Conservation (phyloP, 2,113 vertebrate genomes). For the Butastur rufipennis region DNA sequence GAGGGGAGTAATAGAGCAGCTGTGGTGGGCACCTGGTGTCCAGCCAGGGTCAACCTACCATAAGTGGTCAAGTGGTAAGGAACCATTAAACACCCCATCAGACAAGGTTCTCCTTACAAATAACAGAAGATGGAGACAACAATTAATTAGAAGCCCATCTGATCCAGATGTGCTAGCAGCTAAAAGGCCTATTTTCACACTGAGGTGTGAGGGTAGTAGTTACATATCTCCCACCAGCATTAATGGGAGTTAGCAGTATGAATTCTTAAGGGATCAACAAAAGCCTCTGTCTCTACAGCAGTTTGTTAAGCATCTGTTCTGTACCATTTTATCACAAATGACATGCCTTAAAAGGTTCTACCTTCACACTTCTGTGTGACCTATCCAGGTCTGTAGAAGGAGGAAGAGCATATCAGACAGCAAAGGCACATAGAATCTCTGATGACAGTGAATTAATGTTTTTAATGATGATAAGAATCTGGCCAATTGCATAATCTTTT, state of each 20-base stretch:
- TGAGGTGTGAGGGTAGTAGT: neutral
- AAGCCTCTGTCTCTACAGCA: neutral
- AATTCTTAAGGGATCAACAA: neutral
- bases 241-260: neutral
- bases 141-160: neutral
- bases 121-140: neutral
- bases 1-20: no score
- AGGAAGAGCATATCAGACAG: neutral
- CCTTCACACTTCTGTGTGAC: neutral
- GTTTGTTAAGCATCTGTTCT: neutral
- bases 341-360: neutral
- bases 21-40: no score
- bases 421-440: neutral
- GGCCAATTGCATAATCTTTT: neutral
- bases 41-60: no score
- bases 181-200: neutral
- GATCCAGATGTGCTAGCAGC: neutral
- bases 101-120: neutral
- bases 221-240: neutral
- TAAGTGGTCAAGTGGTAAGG: neutral
- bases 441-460: neutral
- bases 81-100: neutral
- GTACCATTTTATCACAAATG: neutral
- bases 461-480: neutral
- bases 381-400: neutral